phyloP scores from a whole-genome alignment of 2,113 vertebrate genomes.

The Salvelinus sp. region DNA sequence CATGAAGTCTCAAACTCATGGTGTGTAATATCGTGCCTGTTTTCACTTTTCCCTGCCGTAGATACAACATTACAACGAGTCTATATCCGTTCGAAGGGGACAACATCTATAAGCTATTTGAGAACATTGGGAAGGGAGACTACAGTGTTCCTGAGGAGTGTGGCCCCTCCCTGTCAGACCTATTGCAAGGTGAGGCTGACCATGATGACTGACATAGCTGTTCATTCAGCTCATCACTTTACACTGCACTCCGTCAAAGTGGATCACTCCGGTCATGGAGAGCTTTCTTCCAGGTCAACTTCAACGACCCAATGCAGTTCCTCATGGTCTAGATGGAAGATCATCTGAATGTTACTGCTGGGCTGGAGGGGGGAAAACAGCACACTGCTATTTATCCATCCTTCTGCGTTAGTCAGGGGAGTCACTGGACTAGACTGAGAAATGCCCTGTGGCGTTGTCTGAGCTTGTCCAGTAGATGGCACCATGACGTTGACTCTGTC shows the following conservation, averaged over 20 bases:
- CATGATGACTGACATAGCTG: background rate
- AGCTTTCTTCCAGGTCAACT: too few relatives aligned
- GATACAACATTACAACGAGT: conserved; percentile 98
- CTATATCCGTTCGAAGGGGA: conserved; percentile 98
- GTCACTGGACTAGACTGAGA: too few relatives aligned
- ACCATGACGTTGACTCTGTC: conserved; percentile 37
- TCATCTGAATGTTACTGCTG: too few relatives aligned
- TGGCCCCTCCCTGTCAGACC: conserved; percentile 89
- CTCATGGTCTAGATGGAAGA: too few relatives aligned
- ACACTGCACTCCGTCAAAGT: too few relatives aligned
- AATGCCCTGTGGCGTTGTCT: background rate
- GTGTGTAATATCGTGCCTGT: background rate
- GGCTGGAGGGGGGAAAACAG: too few relatives aligned
- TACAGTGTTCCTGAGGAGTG: conserved; percentile 95
- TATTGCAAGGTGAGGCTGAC: conserved; percentile 84
- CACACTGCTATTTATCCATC: too few relatives aligned
- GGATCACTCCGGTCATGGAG: too few relatives aligned
- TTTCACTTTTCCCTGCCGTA: conserved; percentile 48
- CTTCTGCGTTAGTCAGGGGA: too few relatives aligned
- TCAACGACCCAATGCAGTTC: too few relatives aligned
- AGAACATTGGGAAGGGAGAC: conserved; percentile 98
- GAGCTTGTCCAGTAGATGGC: conserved; percentile 63
- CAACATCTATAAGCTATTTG: conserved; percentile 99
- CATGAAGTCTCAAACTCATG: too few relatives aligned
- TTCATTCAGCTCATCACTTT: background rate